Evolutionary conservation across 2,797 vertebrate species (phyloP).

Genomic region (Meriones psammophilus): DNA sequence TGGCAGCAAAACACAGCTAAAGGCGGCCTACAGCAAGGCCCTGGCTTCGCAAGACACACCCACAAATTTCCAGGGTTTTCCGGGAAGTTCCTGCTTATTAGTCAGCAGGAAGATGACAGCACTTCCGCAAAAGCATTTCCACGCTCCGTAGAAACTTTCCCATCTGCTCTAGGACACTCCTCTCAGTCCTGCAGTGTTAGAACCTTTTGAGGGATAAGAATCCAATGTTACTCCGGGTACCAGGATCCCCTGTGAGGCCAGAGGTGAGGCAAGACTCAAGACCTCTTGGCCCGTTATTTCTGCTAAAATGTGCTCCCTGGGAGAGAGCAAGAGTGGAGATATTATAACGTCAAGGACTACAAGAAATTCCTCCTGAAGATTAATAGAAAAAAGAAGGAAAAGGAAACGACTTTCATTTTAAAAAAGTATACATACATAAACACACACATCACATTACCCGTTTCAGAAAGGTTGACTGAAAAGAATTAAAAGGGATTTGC

Average conservation of each 20-base stretch:
- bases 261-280: not conserved
- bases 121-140: not conserved
- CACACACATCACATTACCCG: not conserved
- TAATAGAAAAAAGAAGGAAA: too few species aligned
- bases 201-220: not conserved
- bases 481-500: not conserved
- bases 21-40: accelerated
- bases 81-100: not conserved
- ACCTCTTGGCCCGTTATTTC: not conserved
- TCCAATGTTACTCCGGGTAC: not conserved
- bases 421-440: not conserved
- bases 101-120: not conserved
- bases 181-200: not conserved
- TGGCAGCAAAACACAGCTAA: constrained; percentile 86
- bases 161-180: not conserved
- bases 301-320: not conserved
- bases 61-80: not conserved
- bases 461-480: not conserved
- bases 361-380: not conserved
- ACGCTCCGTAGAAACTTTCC: not conserved
- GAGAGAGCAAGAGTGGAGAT: not conserved
- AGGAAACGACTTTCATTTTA: not conserved
- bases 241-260: not conserved
- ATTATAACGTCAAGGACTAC: not conserved
- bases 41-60: not conserved